phyloP scores from a whole-genome alignment of 2,888 invertebrate species.

The Dolomedes plantarius region DNA sequence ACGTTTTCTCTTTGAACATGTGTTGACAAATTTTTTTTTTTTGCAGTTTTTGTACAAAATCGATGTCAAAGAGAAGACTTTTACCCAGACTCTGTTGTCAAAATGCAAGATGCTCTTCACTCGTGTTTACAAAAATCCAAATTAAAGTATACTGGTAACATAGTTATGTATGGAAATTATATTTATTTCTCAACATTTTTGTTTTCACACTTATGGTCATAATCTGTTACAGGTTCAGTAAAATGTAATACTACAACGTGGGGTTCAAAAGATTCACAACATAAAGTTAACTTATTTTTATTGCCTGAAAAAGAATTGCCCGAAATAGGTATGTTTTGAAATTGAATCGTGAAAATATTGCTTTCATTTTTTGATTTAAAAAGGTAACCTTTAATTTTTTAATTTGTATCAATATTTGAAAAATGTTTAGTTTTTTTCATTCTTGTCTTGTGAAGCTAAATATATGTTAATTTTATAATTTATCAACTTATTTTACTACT shows the following conservation, averaged over 20 bases:
- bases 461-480: too few relatives aligned
- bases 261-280: constrained; percentile 32
- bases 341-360: too few relatives aligned
- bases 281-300: constrained; percentile 69
- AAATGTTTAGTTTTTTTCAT: too few relatives aligned
- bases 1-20: too few relatives aligned
- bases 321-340: constrained; percentile 54
- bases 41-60: constrained; percentile 85
- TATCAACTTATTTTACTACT: too few relatives aligned
- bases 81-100: constrained; percentile 75
- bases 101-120: constrained; percentile 75
- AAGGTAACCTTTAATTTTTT: too few relatives aligned
- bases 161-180: background rate
- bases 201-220: background rate
- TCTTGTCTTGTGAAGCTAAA: too few relatives aligned
- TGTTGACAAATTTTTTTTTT: too few relatives aligned
- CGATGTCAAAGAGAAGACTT: constrained; percentile 85
- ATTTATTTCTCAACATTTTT: too few relatives aligned
- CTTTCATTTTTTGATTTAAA: too few relatives aligned
- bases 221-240: constrained; percentile 39
- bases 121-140: constrained; percentile 76
- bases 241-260: background rate
- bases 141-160: constrained; percentile 74
- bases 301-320: constrained; percentile 66
- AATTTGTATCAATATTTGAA: too few relatives aligned